These are phyloP conservation scores for Opisthograptis luteolata DNA, from an alignment of 2,888 invertebrate species.

Conservation along the genomic window DNA sequence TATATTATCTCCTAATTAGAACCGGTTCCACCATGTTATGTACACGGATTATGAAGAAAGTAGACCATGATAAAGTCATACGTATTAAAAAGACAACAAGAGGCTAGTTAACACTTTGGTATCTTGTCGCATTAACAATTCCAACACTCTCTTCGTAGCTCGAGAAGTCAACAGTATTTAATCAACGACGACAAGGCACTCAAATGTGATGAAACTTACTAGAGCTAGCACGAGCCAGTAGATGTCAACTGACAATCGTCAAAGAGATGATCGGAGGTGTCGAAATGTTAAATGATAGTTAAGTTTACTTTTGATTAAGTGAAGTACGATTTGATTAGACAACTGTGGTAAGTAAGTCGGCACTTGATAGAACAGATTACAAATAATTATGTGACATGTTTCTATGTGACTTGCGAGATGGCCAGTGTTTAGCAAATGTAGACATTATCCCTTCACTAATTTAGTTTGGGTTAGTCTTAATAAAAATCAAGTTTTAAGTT, in stretches of 20 bases:
- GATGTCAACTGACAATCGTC: slow-evolving; percentile 32
- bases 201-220: neutral
- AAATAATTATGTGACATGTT: neutral
- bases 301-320: slow-evolving; percentile 35
- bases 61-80: slow-evolving; percentile 33
- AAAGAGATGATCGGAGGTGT: slow-evolving; percentile 36
- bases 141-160: neutral
- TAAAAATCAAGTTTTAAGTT: too few species aligned
- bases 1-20: slow-evolving; percentile 40
- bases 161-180: neutral
- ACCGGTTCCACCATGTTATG: slow-evolving; percentile 33
- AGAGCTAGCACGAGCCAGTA: slow-evolving; percentile 30
- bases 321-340: slow-evolving; percentile 36
- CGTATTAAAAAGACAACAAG: neutral
- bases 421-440: neutral
- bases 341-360: slow-evolving; percentile 29
- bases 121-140: slow-evolving; percentile 6
- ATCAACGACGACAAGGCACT: slow-evolving; percentile 8
- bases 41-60: slow-evolving; percentile 38
- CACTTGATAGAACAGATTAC: slow-evolving; percentile 22
- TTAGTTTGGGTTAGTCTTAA: too few species aligned
- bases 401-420: neutral
- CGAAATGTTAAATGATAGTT: slow-evolving; percentile 39
- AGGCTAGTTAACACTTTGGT: neutral
- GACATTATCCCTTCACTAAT: too few species aligned